phyloP scores from a whole-genome alignment of 2,888 invertebrate species.

The Stramonita haemastoma region DNA sequence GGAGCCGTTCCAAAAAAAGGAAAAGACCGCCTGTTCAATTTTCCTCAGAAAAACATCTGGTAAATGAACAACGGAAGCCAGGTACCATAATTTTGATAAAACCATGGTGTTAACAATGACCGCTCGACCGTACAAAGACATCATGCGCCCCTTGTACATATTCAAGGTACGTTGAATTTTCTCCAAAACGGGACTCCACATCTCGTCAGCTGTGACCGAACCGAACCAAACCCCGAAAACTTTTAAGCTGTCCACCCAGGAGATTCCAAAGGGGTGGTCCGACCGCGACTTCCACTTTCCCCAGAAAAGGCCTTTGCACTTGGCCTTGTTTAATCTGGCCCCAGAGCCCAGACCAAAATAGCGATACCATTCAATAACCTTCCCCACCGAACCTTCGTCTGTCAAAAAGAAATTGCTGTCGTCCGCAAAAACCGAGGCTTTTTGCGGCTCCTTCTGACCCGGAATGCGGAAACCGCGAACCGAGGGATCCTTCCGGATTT shows the following conservation, averaged over 20 bases:
- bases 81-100: not conserved
- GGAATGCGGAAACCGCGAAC: not conserved
- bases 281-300: conserved; percentile 35
- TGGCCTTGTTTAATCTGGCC: conserved; percentile 36
- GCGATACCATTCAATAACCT: not conserved
- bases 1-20: not conserved
- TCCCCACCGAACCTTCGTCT: no score
- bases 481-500: not conserved
- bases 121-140: not conserved
- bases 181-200: not conserved
- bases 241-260: conserved; percentile 50
- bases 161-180: not conserved
- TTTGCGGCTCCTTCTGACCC: not conserved
- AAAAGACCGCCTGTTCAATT: not conserved
- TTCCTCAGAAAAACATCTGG: not conserved
- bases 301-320: conserved; percentile 33
- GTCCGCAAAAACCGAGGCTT: not conserved
- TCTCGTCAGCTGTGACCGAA: conserved; percentile 40
- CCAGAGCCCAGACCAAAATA: conserved; percentile 31
- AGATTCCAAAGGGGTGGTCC: conserved; percentile 39
- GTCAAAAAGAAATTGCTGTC: not conserved
- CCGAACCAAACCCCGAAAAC: conserved; percentile 52
- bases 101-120: not conserved
- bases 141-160: not conserved
- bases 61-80: not conserved